Evolutionary conservation across 1,140 invertebrate genomes (phyloP), one percentile per base, ranked within the genome.

Genomic region (Drosophila biarmipes): DNA sequence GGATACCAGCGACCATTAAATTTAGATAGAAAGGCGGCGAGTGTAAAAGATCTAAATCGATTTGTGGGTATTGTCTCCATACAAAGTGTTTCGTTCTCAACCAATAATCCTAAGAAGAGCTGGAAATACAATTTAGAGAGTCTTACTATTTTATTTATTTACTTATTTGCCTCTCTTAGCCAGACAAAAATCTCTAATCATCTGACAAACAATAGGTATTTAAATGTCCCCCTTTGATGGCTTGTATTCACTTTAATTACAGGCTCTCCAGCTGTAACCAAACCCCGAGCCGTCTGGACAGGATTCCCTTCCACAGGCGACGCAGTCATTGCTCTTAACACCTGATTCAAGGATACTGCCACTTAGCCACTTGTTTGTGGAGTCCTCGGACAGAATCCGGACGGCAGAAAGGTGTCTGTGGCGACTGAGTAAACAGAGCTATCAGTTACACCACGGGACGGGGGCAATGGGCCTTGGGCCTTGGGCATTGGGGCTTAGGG

Each of bases 361-460:
- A 76, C 72, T 76, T 76, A 75, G 59, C 40, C 73, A 59, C 53
- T 76, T 76, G 61, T 76, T 76, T 76, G 54, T 51, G 53, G 53
- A 75, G 27, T 75, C 61, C 54, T 35, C 35, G 27, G 27, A 54
- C 37, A 40, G 21, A 42, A n/a, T 35, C 40, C 17, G 53, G 37
- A 56, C 61, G 17, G 21, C 7, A 40, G 49, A 19, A 56, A 46
- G 53, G 53, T 68, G 49, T 74, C 48, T 52, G 61, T 19, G 73
- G 54, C 52, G 35, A 76, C 73, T 76, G 73, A 67, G 73, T 76
- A 76, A 76, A 76, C 73, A 76, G 42, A 51, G 72, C 53, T 75
- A 75, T 76, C 72, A 67, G 73, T 75, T 76, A 59, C 73, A 38
- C 19, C 15, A 24, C 37, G 52, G 52, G 35, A 21, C 37, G 21